A percentile compares a stretch with the other conserved stretches of the same genome.
These are phyloP conservation scores for Helogale parvula DNA, from an alignment of 2,113 vertebrate species.

Conservation along the genomic window DNA sequence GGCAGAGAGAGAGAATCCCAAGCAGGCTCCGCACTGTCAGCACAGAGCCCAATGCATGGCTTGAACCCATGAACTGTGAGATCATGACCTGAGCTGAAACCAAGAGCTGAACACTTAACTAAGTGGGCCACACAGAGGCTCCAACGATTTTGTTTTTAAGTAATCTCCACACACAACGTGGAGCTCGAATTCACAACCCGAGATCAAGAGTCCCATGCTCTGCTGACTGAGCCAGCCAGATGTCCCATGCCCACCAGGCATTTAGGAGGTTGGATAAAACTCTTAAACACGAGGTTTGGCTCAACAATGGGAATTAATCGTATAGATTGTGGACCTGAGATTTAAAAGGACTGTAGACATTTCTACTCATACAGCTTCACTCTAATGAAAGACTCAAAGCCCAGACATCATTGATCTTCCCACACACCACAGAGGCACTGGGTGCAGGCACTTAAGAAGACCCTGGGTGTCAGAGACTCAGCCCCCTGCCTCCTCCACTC, in stretches of 20 bases:
- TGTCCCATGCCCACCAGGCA: background rate
- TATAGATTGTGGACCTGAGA: rapidly evolving
- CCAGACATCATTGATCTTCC: background rate
- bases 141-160: too few relatives aligned
- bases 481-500: background rate
- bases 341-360: background rate
- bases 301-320: rapidly evolving
- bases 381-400: background rate
- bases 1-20: too few relatives aligned
- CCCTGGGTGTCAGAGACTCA: background rate
- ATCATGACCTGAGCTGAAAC: too few relatives aligned
- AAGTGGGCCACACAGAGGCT: too few relatives aligned
- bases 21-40: too few relatives aligned
- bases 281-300: background rate
- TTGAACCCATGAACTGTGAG: too few relatives aligned
- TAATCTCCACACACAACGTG: too few relatives aligned
- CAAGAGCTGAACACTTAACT: too few relatives aligned
- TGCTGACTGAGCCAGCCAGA: too few relatives aligned
- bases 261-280: background rate
- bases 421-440: background rate
- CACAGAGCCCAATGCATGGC: too few relatives aligned
- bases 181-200: too few relatives aligned
- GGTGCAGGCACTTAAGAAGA: background rate
- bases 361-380: background rate
- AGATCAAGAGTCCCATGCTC: too few relatives aligned